phyloP scores from a whole-genome alignment of 2,113 vertebrate genomes.

The Malurus elegans region DNA sequence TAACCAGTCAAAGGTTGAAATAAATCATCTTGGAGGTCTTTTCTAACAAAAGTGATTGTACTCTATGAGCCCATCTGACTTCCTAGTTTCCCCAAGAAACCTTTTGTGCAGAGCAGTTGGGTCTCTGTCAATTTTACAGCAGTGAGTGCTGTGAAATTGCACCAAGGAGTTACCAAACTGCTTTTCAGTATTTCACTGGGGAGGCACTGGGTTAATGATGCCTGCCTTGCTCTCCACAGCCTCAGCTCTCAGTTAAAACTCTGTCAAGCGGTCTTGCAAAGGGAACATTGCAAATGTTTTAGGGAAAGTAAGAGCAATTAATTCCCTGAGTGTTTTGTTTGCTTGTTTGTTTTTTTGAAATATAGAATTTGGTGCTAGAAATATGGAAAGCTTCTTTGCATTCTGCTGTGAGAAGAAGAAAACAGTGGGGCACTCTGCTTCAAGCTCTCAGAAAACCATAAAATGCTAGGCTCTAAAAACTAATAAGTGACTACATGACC shows the following conservation, averaged over 20 bases:
- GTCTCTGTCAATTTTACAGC: neutral
- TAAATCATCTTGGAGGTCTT: neutral
- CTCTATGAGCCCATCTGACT: neutral
- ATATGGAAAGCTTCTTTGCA: neutral
- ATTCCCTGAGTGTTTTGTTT: neutral
- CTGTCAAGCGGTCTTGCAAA: neutral
- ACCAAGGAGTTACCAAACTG: neutral
- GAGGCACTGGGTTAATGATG: accelerated
- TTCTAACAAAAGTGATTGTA: neutral
- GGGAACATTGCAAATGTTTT: neutral
- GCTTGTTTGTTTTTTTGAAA: neutral
- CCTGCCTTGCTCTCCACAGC: neutral
- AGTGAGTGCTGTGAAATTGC: neutral
- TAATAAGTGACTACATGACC: neutral
- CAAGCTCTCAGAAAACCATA: neutral
- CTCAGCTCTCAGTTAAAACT: neutral
- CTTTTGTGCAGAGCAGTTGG: neutral
- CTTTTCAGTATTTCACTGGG: neutral
- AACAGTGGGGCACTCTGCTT: neutral
- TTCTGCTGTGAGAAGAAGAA: neutral
- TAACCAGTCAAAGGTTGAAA: accelerated
- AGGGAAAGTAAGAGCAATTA: neutral
- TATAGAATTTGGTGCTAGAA: neutral
- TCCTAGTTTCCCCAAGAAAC: neutral
- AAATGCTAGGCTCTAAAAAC: neutral